Percentiles rank a stretch among this genome's conserved stretches.
phyloP scores from a whole-genome alignment of 2,113 vertebrate genomes.

The Castor canadensis region DNA sequence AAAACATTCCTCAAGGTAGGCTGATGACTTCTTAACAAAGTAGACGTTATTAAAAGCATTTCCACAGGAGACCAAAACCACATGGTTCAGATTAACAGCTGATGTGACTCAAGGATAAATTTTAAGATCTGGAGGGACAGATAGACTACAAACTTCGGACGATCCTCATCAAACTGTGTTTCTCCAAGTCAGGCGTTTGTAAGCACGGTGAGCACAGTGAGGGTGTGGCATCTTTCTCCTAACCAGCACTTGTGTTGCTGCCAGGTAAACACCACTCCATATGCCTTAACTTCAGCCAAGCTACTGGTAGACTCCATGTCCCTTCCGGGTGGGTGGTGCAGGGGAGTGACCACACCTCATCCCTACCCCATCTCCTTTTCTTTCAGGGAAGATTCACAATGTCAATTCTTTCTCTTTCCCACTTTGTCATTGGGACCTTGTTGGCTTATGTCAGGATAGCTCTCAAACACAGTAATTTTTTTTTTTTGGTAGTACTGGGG shows the following conservation, averaged over 20 bases:
- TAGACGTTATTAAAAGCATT: conserved; percentile 5
- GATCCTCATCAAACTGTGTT: neutral
- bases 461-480: neutral
- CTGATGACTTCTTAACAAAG: neutral
- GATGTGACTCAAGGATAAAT: neutral
- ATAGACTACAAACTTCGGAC: neutral
- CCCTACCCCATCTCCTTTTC: neutral
- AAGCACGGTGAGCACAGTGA: neutral
- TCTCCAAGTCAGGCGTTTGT: neutral
- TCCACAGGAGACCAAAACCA: neutral
- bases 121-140: neutral
- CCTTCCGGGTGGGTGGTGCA: neutral
- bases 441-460: neutral
- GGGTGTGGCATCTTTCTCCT: neutral
- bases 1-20: neutral
- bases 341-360: neutral
- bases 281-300: neutral
- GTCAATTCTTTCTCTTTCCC: neutral
- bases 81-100: neutral
- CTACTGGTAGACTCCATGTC: neutral
- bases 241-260: neutral
- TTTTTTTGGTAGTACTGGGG: neutral
- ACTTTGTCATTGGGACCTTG: neutral
- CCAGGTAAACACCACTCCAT: neutral
- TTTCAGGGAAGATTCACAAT: neutral